These are phyloP conservation scores for Zeus faber DNA, from an alignment of 2,113 vertebrate genomes.

Conservation along the genomic window DNA sequence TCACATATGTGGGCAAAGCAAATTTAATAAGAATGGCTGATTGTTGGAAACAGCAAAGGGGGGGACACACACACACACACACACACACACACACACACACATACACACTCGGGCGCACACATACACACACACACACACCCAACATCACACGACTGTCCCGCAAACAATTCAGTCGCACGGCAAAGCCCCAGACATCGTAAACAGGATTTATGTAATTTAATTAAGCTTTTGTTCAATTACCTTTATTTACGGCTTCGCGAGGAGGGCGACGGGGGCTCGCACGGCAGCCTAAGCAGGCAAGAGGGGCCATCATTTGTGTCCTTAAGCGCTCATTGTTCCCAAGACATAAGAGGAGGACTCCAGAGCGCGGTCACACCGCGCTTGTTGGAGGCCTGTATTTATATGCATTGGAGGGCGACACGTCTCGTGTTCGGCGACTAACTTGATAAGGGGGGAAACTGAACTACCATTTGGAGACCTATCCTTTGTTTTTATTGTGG, in stretches of 20 bases:
- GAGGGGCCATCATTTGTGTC: slow-evolving; percentile 56
- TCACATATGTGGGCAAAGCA: neutral
- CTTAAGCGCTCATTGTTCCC: slow-evolving; percentile 54
- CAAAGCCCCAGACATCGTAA: slow-evolving; percentile 59
- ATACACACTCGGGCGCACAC: neutral
- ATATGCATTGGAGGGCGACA: slow-evolving; percentile 6
- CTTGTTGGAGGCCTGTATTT: slow-evolving; percentile 23
- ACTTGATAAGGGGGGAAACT: neutral
- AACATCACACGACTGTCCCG: slow-evolving; percentile 8
- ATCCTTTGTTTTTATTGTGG: neutral
- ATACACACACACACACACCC: neutral
- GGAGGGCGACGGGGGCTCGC: slow-evolving; percentile 45
- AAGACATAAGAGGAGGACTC: slow-evolving; percentile 34
- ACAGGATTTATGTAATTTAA: slow-evolving; percentile 78
- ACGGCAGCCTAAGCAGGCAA: slow-evolving; percentile 33
- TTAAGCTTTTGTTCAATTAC: slow-evolving; percentile 74
- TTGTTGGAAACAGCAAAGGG: neutral
- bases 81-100: slow-evolving; percentile 3
- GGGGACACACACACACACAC: slow-evolving; percentile 3
- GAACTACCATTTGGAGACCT: neutral
- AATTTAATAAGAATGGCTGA: neutral
- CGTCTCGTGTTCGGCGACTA: neutral
- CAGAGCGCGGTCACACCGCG: slow-evolving; percentile 21
- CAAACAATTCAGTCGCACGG: slow-evolving; percentile 46
- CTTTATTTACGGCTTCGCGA: slow-evolving; percentile 70